These are phyloP conservation scores for Myzus persicae DNA, from an alignment of 1,140 invertebrate species.

Conservation along the genomic window DNA sequence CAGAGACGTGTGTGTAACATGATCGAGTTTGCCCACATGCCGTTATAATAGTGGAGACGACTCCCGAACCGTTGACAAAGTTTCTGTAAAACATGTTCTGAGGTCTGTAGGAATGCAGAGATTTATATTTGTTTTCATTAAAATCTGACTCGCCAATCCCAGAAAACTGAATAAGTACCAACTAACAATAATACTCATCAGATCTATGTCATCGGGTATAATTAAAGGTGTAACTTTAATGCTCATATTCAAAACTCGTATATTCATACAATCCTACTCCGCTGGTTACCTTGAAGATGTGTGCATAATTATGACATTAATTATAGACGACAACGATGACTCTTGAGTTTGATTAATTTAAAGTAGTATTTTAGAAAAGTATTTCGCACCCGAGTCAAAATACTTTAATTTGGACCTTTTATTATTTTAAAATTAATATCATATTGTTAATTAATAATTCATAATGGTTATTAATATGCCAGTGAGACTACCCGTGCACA, in stretches of 20 bases:
- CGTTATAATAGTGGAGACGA: background rate
- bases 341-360: too few species aligned
- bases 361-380: too few species aligned
- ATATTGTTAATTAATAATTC: background rate
- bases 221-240: background rate
- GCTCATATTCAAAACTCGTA: background rate
- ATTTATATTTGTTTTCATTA: background rate
- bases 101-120: background rate
- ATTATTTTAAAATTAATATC: background rate
- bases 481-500: background rate
- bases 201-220: background rate
- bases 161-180: background rate
- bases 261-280: too few species aligned
- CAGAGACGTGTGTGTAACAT: background rate
- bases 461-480: background rate
- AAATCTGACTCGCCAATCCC: background rate
- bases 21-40: background rate
- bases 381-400: too few species aligned
- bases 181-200: background rate
- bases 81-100: background rate
- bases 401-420: too few species aligned
- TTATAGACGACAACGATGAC: too few species aligned
- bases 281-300: too few species aligned
- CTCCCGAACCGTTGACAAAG: background rate
- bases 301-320: too few species aligned